A percentile compares a stretch with the other conserved stretches of the same genome.
These are phyloP conservation scores for Meda fulgida DNA, from an alignment of 2,797 vertebrate species.

Conservation along the genomic window DNA sequence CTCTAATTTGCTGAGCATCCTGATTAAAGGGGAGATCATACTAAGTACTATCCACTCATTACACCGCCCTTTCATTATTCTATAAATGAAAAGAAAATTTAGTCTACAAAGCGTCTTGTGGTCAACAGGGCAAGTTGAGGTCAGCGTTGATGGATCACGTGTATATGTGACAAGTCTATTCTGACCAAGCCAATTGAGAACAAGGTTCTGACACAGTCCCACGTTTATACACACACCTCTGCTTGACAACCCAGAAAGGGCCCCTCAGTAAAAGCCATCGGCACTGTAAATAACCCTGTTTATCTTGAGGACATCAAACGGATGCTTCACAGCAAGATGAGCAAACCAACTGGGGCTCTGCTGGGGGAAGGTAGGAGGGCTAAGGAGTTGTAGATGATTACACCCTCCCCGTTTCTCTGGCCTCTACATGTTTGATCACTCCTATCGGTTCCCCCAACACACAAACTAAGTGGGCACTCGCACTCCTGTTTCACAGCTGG, in stretches of 20 bases:
- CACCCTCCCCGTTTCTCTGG: slow-evolving; percentile 34
- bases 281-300: slow-evolving; percentile 74
- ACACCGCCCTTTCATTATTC: slow-evolving; percentile 27
- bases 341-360: slow-evolving; percentile 74
- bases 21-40: slow-evolving; percentile 33
- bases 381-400: slow-evolving; percentile 34
- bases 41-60: slow-evolving; percentile 41
- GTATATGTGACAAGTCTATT: slow-evolving; percentile 25
- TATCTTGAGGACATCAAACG: slow-evolving; percentile 74
- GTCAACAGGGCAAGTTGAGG: slow-evolving; percentile 51
- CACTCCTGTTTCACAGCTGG: slow-evolving; percentile 71
- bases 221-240: slow-evolving; percentile 59
- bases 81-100: slow-evolving; percentile 37
- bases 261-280: slow-evolving; percentile 53
- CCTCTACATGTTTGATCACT: slow-evolving; percentile 55
- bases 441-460: slow-evolving; percentile 49
- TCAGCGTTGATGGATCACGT: slow-evolving; percentile 35
- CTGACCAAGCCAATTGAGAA: slow-evolving; percentile 22
- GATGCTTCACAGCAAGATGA: slow-evolving; percentile 68
- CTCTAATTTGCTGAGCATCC: slow-evolving; percentile 29
- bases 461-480: slow-evolving; percentile 9
- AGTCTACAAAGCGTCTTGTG: slow-evolving; percentile 17
- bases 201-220: slow-evolving; percentile 22
- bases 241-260: slow-evolving; percentile 47
- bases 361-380: slow-evolving; percentile 45